Percentiles rank a stretch among this genome's conserved stretches.
These are phyloP conservation scores for Calvadosia cruxmelitensis DNA, from an alignment of 30 jellyfish, hydroid and myxozoan species.

Conservation along the genomic window DNA sequence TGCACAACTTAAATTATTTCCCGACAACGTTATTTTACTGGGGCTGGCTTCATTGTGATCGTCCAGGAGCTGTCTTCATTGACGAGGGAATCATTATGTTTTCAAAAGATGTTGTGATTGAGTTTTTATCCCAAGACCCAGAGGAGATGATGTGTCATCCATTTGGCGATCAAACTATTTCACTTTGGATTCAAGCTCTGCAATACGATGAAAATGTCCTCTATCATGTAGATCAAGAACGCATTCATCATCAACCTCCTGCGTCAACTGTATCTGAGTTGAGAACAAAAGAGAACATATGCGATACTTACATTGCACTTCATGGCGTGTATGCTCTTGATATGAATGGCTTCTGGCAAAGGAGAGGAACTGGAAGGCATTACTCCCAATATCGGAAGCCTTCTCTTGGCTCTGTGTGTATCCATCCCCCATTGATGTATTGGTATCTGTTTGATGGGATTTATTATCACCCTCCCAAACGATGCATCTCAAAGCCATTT, in stretches of 20 bases:
- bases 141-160: slow-evolving; percentile 36
- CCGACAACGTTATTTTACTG: slow-evolving; percentile 21
- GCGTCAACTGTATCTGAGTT: slow-evolving; percentile 25
- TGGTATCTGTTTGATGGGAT: background rate
- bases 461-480: background rate
- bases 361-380: slow-evolving; percentile 29
- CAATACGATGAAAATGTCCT: slow-evolving; percentile 2
- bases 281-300: slow-evolving; percentile 6
- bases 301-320: slow-evolving; percentile 39
- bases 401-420: background rate
- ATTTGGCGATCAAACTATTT: slow-evolving; percentile 47
- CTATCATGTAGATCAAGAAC: slow-evolving; percentile 16
- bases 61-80: slow-evolving; percentile 24
- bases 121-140: slow-evolving; percentile 40
- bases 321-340: slow-evolving; percentile 50
- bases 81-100: slow-evolving; percentile 51
- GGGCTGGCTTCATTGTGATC: slow-evolving; percentile 47
- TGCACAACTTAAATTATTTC: background rate
- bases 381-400: background rate
- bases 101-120: slow-evolving; percentile 22
- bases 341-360: slow-evolving; percentile 34
- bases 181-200: slow-evolving; percentile 29
- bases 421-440: background rate
- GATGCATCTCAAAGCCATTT: background rate
- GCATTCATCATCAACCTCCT: slow-evolving; percentile 63